phyloP scores from a whole-genome alignment of 2,113 vertebrate genomes.

The Phaethornis superciliosus region DNA sequence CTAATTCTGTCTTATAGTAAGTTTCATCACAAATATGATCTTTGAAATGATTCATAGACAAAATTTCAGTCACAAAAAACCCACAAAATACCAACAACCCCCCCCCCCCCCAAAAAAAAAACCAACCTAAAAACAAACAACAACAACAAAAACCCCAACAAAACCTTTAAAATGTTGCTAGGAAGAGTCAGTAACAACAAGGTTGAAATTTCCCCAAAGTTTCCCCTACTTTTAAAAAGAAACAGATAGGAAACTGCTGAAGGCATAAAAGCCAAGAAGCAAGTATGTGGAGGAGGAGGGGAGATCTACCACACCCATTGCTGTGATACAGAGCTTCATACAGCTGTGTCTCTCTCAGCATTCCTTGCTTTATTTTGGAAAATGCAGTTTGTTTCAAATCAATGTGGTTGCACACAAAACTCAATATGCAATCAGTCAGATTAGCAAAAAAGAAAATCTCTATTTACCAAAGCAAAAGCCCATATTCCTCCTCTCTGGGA shows the following conservation, averaged over 20 bases:
- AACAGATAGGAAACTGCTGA: background rate
- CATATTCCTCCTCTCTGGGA: background rate
- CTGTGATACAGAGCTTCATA: slow-evolving; percentile 55
- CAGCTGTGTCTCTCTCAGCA: slow-evolving; percentile 56
- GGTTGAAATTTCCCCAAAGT: background rate
- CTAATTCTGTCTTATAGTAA: background rate
- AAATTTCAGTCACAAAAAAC: background rate
- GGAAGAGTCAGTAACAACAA: slow-evolving; percentile 17
- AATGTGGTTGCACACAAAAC: slow-evolving; percentile 67
- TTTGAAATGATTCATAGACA: slow-evolving; percentile 7
- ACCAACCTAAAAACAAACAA: too few relatives aligned
- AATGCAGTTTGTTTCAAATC: slow-evolving; percentile 72
- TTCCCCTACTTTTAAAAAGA: background rate
- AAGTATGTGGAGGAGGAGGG: slow-evolving; percentile 30
- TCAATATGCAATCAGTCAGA: slow-evolving; percentile 64
- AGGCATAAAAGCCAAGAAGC: slow-evolving; percentile 3
- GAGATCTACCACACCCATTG: slow-evolving; percentile 23
- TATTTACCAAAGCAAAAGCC: slow-evolving; percentile 56
- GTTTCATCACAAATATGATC: background rate
- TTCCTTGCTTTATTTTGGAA: slow-evolving; percentile 73
- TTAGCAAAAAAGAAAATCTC: slow-evolving; percentile 58
- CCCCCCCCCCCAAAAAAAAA: too few relatives aligned
- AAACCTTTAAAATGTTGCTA: background rate
- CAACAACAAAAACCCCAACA: too few relatives aligned
- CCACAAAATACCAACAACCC: too few relatives aligned